phyloP scores from a whole-genome alignment of 2,797 vertebrate genomes.

The Eremophila alpestris region DNA sequence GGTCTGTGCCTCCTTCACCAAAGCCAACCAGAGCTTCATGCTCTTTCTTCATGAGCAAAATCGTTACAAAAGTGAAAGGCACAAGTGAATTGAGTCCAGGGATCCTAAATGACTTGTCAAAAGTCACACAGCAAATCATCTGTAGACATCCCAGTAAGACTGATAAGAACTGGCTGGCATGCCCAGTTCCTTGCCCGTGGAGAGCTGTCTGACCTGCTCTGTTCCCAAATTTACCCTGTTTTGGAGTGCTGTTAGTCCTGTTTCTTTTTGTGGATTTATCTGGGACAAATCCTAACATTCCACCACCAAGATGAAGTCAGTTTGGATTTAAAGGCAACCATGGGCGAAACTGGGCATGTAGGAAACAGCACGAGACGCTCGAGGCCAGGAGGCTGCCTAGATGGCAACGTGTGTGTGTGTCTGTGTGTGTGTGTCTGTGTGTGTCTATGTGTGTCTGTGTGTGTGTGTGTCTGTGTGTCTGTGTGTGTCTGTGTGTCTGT shows the following conservation, averaged over 20 bases:
- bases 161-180: not conserved
- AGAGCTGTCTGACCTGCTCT: not conserved
- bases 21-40: fast-evolving
- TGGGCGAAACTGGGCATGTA: slow-evolving; percentile 62
- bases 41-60: not conserved
- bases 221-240: not conserved
- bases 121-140: not conserved
- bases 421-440: not conserved
- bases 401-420: not conserved
- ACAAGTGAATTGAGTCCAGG: not conserved
- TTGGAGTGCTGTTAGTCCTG: not conserved
- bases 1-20: not conserved
- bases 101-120: not conserved
- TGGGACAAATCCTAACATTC: slow-evolving; percentile 19
- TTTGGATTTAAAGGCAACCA: slow-evolving; percentile 41
- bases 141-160: not conserved
- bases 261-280: not conserved
- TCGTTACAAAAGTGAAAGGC: not conserved
- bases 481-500: not conserved
- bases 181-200: not conserved
- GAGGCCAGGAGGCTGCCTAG: not conserved
- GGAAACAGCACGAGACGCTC: not conserved
- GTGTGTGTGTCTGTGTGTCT: not conserved
- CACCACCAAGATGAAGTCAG: not conserved
- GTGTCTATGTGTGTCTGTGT: not conserved